Evolutionary conservation across 2,797 vertebrate genomes (phyloP).

Genomic region (Carapus acus): DNA sequence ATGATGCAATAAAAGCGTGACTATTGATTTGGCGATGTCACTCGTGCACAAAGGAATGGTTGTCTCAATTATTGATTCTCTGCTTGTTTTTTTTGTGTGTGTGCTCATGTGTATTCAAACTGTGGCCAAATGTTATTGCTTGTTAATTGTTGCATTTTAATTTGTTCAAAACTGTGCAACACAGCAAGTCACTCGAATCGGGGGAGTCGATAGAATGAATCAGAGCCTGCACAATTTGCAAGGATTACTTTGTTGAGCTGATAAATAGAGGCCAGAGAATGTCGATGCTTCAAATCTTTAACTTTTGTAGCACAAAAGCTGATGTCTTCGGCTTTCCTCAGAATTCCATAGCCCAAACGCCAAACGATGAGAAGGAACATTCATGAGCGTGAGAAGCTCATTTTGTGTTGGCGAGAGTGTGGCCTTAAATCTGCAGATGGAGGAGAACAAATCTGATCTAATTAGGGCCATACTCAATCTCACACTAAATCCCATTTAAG

Average conservation of each 20-base stretch:
- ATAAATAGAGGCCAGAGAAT: neutral
- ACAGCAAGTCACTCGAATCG: neutral
- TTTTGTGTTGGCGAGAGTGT: no score
- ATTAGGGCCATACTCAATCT: no score
- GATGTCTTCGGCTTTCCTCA: no score
- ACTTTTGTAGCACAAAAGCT: no score
- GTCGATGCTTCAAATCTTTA: no score
- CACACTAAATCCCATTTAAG: no score
- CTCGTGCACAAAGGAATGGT: conserved; percentile 22
- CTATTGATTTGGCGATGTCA: conserved; percentile 56
- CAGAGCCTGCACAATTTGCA: neutral
- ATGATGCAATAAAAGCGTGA: conserved; percentile 52
- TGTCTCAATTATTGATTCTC: conserved; percentile 36
- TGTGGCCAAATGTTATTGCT: neutral
- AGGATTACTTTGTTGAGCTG: no score
- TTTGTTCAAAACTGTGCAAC: neutral
- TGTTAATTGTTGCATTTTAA: neutral
- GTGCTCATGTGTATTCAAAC: conserved; percentile 7
- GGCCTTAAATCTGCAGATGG: no score
- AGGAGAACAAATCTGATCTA: no score
- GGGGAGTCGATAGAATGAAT: neutral
- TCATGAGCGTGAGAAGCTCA: no score
- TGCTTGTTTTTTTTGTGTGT: conserved; percentile 18
- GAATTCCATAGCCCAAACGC: no score
- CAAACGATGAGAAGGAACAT: no score